Base-by-base conservation (phyloP, 2,888 invertebrate genomes). In the Dione vanillae region DNA sequence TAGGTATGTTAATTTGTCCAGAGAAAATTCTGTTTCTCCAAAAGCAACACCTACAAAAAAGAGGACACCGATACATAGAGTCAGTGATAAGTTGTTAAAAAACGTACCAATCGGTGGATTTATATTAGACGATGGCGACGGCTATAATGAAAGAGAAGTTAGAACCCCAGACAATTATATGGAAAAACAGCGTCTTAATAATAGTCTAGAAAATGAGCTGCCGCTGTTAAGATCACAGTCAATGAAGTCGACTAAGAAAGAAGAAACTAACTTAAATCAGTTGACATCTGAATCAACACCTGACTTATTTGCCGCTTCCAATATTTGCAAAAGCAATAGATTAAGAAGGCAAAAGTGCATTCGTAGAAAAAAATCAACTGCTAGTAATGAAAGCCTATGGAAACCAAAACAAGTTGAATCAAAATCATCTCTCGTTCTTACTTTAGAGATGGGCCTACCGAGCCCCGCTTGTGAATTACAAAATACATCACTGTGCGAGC, bases 271-370 rank as follows among this genome's bases (percentile, higher is more conserved):
- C 69, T 75, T 89, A 52, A 83, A 83, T 69, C 76, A 78, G 1
- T 77, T 83, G 5, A 83, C 88, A 16, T 87, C 89, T 47, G 90
- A 86, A 78, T 92, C 92, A 1, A 92, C 91, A 10, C 91, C 93
- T 37, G 89, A 92, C 76, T 79, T 93, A 64, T 87, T 85, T 74
- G 76, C 82, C 2, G 80, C 81, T 10, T 78, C 84, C 37, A 81
- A 81, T 67, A 87, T 86, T 73, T 83, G 83, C 7, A 80, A 82
- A 8, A 90, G 89, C 74, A 79, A 89, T 8, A 85, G 89, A 70
- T 81, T 95, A 45, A 94, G 93, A 81, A 86, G 95, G 20, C 95
- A 95, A 80, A 93, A 89, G 76, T 95, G 95, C 77, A 94, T 95
- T 16, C 85, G 95, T 3, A 89, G 94, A 73, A 93, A 94, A 76